phyloP scores from a whole-genome alignment of 2,888 invertebrate species.

The Andrena bicolor region DNA sequence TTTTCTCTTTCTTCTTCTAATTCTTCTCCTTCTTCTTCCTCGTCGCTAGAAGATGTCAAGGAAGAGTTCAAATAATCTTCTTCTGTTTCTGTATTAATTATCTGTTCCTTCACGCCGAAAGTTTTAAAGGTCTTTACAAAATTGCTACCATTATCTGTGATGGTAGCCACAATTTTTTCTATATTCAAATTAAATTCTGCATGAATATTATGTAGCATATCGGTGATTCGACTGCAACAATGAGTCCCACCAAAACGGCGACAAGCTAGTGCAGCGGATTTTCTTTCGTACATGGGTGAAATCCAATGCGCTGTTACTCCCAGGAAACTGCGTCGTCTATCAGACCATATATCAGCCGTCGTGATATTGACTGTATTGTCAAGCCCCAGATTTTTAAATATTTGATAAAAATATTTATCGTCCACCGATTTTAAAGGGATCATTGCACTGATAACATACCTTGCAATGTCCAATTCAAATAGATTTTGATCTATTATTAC shows the following conservation, averaged over 20 bases:
- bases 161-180: background rate
- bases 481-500: background rate
- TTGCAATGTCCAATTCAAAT: slow-evolving; percentile 1
- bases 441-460: background rate
- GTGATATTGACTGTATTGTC: background rate
- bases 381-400: background rate
- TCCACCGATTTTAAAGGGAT: background rate
- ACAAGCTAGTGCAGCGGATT: background rate
- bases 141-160: slow-evolving; percentile 1
- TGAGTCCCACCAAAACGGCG: background rate
- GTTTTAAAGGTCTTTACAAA: background rate
- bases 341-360: background rate
- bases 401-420: background rate
- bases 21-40: background rate
- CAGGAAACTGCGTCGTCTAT: background rate
- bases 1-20: background rate
- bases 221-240: background rate
- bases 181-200: background rate
- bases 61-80: background rate
- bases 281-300: background rate
- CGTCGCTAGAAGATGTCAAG: background rate
- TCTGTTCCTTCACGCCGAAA: background rate
- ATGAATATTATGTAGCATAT: background rate
- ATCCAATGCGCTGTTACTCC: background rate
- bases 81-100: background rate